These are phyloP conservation scores for Camponotus fellah DNA, from an alignment of 2,888 invertebrate genomes.

Conservation along the genomic window DNA sequence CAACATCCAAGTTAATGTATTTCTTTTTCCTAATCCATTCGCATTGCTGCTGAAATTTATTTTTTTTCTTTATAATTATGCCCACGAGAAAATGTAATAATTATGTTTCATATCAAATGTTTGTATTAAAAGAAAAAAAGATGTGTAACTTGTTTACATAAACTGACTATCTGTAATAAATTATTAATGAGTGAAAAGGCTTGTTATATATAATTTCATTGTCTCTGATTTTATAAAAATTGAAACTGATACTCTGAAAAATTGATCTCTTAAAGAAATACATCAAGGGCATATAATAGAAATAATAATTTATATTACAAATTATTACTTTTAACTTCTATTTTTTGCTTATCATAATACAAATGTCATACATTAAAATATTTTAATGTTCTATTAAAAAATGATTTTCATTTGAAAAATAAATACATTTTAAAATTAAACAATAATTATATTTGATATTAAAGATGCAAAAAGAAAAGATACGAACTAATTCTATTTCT, in stretches of 20 bases:
- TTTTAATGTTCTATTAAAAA: neutral
- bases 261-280: too few relatives aligned
- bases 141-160: neutral
- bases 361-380: neutral
- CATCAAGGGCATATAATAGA: neutral
- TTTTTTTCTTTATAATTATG: neutral
- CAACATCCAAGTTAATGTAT: neutral
- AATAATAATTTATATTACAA: constrained; percentile 13
- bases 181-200: neutral
- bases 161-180: neutral
- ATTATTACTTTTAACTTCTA: neutral
- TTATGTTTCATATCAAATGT: neutral
- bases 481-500: neutral
- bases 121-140: neutral
- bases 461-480: neutral
- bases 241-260: neutral
- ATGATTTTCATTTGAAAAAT: neutral
- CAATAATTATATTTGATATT: neutral
- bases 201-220: neutral
- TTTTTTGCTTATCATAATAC: neutral
- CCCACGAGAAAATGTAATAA: neutral
- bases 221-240: constrained; percentile 4
- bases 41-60: neutral
- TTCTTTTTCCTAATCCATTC: neutral
- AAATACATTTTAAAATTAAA: neutral